A percentile compares a stretch with the other conserved stretches of the same genome.
Evolutionary conservation across 2,888 invertebrate genomes (phyloP).

Genomic region (Actias luna): DNA sequence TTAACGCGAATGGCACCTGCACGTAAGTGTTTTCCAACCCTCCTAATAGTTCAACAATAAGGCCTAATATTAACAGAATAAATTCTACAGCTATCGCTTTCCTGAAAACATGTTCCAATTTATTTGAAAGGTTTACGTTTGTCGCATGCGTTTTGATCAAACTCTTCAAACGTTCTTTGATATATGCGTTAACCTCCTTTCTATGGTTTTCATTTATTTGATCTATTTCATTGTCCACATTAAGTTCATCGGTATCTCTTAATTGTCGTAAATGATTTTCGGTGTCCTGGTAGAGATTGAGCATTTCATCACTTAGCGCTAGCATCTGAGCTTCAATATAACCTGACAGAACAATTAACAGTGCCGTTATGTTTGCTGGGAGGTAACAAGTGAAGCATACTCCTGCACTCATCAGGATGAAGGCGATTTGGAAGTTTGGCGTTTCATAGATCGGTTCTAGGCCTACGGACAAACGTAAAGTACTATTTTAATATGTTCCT

Average conservation of each 20-base stretch:
- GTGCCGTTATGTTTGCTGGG: conserved; percentile 42
- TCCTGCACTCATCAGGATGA: conserved; percentile 25
- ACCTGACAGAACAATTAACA: conserved; percentile 47
- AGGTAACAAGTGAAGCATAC: conserved; percentile 40
- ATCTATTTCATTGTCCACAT: not conserved
- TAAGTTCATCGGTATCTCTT: not conserved
- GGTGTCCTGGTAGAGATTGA: conserved; percentile 47
- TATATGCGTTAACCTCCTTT: conserved; percentile 39
- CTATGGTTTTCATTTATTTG: not conserved
- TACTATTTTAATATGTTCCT: not conserved
- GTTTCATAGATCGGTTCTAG: conserved; percentile 52
- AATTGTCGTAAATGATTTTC: conserved; percentile 20
- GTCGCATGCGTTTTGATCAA: conserved; percentile 43
- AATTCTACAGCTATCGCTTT: conserved; percentile 52
- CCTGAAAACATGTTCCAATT: conserved; percentile 44
- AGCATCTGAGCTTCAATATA: conserved; percentile 57
- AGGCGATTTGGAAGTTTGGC: conserved; percentile 54
- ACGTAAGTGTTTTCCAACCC: conserved; percentile 55
- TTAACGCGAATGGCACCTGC: conserved; percentile 48
- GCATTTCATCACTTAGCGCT: conserved; percentile 49
- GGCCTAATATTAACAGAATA: conserved; percentile 38
- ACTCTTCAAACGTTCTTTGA: conserved; percentile 36
- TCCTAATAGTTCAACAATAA: conserved; percentile 55
- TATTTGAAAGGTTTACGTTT: conserved; percentile 37
- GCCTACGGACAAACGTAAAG: conserved; percentile 36